These are phyloP conservation scores for Microplitis mediator DNA, from an alignment of 1,140 invertebrate species.

Conservation along the genomic window DNA sequence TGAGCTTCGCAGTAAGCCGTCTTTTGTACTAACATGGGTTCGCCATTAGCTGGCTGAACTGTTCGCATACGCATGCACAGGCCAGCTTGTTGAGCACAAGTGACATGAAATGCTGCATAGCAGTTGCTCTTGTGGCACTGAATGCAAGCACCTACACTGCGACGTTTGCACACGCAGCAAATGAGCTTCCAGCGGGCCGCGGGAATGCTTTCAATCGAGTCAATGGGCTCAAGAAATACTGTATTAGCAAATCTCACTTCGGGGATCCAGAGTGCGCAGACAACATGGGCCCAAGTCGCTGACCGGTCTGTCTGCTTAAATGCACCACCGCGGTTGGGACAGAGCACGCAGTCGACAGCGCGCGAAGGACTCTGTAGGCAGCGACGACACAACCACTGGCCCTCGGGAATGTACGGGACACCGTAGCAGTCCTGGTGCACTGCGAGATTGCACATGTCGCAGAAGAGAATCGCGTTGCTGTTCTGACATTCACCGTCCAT, in stretches of 20 bases:
- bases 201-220: conserved; percentile 95
- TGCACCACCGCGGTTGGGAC: conserved; percentile 97
- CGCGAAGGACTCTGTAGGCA: conserved; percentile 95
- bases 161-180: conserved; percentile 96
- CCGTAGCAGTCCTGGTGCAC: conserved; percentile 99
- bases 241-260: conserved; percentile 98
- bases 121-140: conserved; percentile 97
- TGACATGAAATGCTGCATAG: conserved; percentile 97
- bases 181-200: conserved; percentile 92
- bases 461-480: conserved; percentile 90
- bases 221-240: conserved; percentile 96
- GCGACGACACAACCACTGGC: conserved; percentile 94
- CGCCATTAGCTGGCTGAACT: conserved; percentile 73
- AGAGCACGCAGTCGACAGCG: conserved; percentile 95
- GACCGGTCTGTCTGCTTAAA: conserved; percentile 96
- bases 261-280: conserved; percentile 98
- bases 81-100: conserved; percentile 96
- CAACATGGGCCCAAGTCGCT: conserved; percentile 96
- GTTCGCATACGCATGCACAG: conserved; percentile 96
- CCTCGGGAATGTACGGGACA: conserved; percentile 98
- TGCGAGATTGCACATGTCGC: conserved; percentile 99
- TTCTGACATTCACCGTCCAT: conserved; percentile 96
- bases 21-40: conserved; percentile 86
- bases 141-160: conserved; percentile 93
- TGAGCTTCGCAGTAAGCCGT: conserved; percentile 96